Conservation (phyloP, 1,140 invertebrate species). For the Aphelenchoides besseyi region DNA sequence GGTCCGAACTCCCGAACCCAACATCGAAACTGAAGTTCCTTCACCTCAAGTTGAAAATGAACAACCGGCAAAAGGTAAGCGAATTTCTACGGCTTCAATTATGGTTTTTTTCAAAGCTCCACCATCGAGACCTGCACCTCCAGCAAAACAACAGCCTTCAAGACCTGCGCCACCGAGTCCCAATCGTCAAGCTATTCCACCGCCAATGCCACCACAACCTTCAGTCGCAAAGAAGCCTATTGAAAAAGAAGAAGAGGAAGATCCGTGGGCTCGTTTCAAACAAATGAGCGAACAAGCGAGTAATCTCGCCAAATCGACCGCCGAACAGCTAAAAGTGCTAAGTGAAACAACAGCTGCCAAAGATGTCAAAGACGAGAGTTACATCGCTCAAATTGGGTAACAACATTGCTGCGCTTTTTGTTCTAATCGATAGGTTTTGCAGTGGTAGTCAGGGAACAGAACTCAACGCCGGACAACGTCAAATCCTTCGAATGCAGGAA, state of each 20-base stretch:
- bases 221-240: constrained; percentile 24
- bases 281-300: constrained; percentile 56
- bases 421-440: constrained; percentile 15
- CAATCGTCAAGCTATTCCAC: constrained; percentile 12
- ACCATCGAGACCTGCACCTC: constrained; percentile 52
- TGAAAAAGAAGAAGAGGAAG: constrained; percentile 63
- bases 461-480: constrained; percentile 39
- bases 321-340: constrained; percentile 46
- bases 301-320: constrained; percentile 48
- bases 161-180: constrained; percentile 30
- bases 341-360: constrained; percentile 51
- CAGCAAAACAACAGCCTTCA: constrained; percentile 25
- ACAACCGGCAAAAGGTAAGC: not conserved
- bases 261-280: constrained; percentile 59
- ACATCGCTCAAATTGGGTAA: constrained; percentile 52
- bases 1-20: not conserved
- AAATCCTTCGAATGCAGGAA: constrained; percentile 49
- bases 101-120: constrained; percentile 17
- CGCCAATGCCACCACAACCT: constrained; percentile 15
- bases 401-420: not conserved
- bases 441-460: constrained; percentile 48
- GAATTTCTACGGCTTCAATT: not conserved
- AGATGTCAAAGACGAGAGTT: constrained; percentile 57
- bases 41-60: not conserved
- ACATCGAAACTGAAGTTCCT: not conserved